phyloP scores from a whole-genome alignment of 2,113 vertebrate genomes.

The Patagioenas fasciata region DNA sequence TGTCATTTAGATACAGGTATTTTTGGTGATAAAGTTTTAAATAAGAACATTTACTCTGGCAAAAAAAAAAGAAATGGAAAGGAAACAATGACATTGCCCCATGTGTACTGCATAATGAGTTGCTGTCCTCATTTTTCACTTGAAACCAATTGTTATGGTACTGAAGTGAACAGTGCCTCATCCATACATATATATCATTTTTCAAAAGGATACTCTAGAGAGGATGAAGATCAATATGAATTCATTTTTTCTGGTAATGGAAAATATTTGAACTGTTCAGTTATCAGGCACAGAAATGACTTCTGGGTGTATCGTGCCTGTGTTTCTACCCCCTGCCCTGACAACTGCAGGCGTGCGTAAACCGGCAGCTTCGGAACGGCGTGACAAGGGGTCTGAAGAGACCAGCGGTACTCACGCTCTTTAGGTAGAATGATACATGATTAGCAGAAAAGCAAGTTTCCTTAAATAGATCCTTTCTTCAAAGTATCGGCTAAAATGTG shows the following conservation, averaged over 20 bases:
- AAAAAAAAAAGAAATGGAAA: slow-evolving; percentile 17
- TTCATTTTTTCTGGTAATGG: slow-evolving; percentile 72
- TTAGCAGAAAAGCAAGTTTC: background rate
- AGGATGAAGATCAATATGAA: slow-evolving; percentile 74
- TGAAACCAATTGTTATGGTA: slow-evolving; percentile 68
- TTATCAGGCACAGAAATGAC: slow-evolving; percentile 38
- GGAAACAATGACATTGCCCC: slow-evolving; percentile 48
- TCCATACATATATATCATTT: slow-evolving; percentile 72
- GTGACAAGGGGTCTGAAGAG: slow-evolving; percentile 37
- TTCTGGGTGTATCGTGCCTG: background rate
- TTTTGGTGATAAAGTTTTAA: slow-evolving; percentile 52
- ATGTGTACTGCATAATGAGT: slow-evolving; percentile 61
- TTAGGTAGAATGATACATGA: background rate
- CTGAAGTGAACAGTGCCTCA: slow-evolving; percentile 61
- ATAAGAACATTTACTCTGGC: slow-evolving; percentile 37
- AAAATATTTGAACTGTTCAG: slow-evolving; percentile 60
- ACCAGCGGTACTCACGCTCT: background rate
- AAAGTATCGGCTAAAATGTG: background rate
- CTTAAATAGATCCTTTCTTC: background rate
- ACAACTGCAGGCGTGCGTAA: background rate
- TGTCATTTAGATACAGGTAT: background rate
- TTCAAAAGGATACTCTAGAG: slow-evolving; percentile 74
- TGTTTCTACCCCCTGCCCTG: background rate
- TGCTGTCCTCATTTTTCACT: slow-evolving; percentile 68
- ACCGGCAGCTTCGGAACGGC: background rate